Conservation (phyloP, 2,797 vertebrate species). For the Fringilla coelebs region DNA sequence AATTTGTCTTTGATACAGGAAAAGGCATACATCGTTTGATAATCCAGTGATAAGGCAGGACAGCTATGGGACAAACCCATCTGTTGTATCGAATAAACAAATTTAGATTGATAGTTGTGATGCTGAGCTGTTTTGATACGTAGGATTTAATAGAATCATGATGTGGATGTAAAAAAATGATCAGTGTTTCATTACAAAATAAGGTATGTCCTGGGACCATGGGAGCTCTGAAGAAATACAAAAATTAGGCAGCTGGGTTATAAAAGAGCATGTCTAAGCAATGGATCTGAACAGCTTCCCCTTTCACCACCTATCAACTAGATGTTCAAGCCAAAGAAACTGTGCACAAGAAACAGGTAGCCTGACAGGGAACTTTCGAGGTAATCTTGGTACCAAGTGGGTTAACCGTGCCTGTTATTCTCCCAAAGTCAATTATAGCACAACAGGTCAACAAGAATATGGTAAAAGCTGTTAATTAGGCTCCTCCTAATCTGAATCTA, state of each 20-base stretch:
- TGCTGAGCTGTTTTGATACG: background rate
- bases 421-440: background rate
- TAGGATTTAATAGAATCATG: background rate
- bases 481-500: background rate
- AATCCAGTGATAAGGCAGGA: background rate
- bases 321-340: background rate
- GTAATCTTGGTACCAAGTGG: background rate
- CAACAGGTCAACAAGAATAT: background rate
- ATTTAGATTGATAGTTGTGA: background rate
- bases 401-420: background rate
- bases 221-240: background rate
- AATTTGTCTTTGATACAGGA: background rate
- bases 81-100: background rate
- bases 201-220: background rate
- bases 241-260: background rate
- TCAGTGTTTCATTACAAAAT: background rate
- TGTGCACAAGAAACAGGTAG: background rate
- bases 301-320: background rate
- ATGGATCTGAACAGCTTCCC: background rate
- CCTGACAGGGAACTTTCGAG: background rate
- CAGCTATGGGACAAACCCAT: background rate
- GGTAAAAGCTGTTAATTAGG: background rate
- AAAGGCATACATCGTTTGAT: background rate
- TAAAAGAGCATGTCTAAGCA: background rate
- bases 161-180: background rate